Conservation (phyloP, 2,888 invertebrate species). For the Drosophila fungiperda region DNA sequence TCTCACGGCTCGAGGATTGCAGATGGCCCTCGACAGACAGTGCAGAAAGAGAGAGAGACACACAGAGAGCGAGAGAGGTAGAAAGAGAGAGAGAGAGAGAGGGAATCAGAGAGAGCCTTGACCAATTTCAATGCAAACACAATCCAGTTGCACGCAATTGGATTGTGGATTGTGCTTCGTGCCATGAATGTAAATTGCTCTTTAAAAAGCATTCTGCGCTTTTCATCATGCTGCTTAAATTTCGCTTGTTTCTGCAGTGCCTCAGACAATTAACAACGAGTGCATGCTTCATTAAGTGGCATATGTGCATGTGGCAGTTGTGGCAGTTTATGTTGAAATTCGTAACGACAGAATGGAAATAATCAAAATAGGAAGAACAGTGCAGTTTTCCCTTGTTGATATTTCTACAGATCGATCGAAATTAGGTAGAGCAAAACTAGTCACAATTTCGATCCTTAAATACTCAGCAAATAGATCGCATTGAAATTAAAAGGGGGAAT, state of each 20-base stretch:
- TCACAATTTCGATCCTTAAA: neutral
- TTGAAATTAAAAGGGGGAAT: neutral
- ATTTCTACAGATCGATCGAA: neutral
- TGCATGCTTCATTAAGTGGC: slow-evolving; percentile 36
- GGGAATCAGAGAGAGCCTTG: slow-evolving; percentile 49
- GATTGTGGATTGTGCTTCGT: slow-evolving; percentile 7
- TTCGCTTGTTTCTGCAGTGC: slow-evolving; percentile 30
- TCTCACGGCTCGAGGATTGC: slow-evolving; percentile 17
- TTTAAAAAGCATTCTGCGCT: slow-evolving; percentile 63
- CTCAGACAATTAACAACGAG: slow-evolving; percentile 73
- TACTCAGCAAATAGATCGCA: too few species aligned
- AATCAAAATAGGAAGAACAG: neutral
- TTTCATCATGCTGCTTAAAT: slow-evolving; percentile 29
- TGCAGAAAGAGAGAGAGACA: neutral
- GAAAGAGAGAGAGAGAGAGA: neutral
- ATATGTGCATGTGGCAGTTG: slow-evolving; percentile 12
- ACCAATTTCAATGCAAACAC: slow-evolving; percentile 66
- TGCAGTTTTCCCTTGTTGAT: neutral
- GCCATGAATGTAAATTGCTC: slow-evolving; percentile 58
- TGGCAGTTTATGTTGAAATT: slow-evolving; percentile 2
- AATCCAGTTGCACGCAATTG: slow-evolving; percentile 1
- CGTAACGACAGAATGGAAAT: neutral
- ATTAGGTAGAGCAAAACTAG: neutral
- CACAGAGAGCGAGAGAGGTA: neutral
- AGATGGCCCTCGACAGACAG: slow-evolving; percentile 10